Evolutionary conservation across 1,140 invertebrate genomes (phyloP), one percentile per base, ranked within the genome.

Genomic region (Penaeus vannamei): DNA sequence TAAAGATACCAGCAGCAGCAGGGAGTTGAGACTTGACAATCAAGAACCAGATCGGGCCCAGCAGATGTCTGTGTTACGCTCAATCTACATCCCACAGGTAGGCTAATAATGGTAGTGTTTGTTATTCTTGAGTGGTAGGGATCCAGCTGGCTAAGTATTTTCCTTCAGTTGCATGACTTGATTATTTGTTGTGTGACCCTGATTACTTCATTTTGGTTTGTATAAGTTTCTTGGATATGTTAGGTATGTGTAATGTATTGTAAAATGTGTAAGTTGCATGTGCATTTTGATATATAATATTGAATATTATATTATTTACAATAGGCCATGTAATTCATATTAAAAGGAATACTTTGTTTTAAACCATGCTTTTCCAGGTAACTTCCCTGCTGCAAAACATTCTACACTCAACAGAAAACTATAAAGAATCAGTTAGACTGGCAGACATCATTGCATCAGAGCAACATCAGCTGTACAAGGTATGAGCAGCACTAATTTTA

Each of bases 401-500:
- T 14, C 94, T 98, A 92, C 95, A 95, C 76, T 94, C 95, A 90
- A 96, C 96, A 92, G 95, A 95, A 91, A 95, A 96, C 90, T 96
- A 96, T 91, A 94, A 95, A 64, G 96, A 97, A 92, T 96, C 96
- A 92, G 92, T 98, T 29, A 95, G 97, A 92, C 92, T 98, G 19
- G 95, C 96, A 10, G 96, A 98, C 93, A 94, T 96, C 80, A 93
- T 98, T 84, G 95, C 96, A 17, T 95, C 95, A 20, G 97, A 98
- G 92, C 95, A 95, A 87, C 94, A 97, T 92, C 94, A 95, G 91
- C 92, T 98, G 0, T 98, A 98, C 90, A 96, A 96, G 92, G 94
- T 94, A 92, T 86, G 88, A 82, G 36, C 42, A 17, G 17, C 32
- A 26, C 20, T 17, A n/a, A 20, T 36, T 29, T 46, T 80, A 10